Evolutionary conservation across 2,797 vertebrate genomes (phyloP), one percentile per base, ranked within the genome.

Genomic region (Sternarchorhynchus goeldii): DNA sequence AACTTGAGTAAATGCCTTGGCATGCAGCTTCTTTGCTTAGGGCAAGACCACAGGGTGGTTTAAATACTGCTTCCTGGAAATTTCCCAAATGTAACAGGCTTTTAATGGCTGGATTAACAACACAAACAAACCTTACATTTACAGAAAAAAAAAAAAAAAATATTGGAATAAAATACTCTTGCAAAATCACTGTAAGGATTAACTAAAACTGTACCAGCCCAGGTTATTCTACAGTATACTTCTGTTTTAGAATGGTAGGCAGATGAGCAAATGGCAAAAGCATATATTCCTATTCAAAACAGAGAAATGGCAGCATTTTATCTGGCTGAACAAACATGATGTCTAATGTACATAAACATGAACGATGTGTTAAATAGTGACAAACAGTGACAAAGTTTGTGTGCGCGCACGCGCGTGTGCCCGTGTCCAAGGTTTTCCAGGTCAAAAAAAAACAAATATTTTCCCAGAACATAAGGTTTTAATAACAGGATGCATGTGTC

Each of bases 371-470:
- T 55, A 32, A 31, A 59, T 17, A 66, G 25, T 20, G 39, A 14
- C 59, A 41, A 78, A 72, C 12, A 36, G 1, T 59, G 56, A 60
- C 64, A 75, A 74, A 69, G 65, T 75, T 66, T 50, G 39, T 57
- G 18, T 39, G 12, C 20, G 25, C 25, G 25, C 25, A 1, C 25
- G 25, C 25, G 25, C 25, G 25, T 21, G 4, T 16, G 8, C 3
- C 14, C 64, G 65, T 8, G 20, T 29, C 10, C 16, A 7, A 58
- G n/a, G 4, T 10, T 72, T 45, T 14, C 32, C 17, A 31, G 14
- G 0, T 41, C 64, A 6, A n/a, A 50, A 56, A 55, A 67, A 50
- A 62, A 32, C 29, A 31, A 39, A 0, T 10, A 32, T 73, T 69
- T 70, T 41, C 31, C 31, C 20, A 63, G 34, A 64, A 64, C 7